Base-by-base conservation (phyloP, 2,113 vertebrate genomes). In the Rafetus swinhoei region DNA sequence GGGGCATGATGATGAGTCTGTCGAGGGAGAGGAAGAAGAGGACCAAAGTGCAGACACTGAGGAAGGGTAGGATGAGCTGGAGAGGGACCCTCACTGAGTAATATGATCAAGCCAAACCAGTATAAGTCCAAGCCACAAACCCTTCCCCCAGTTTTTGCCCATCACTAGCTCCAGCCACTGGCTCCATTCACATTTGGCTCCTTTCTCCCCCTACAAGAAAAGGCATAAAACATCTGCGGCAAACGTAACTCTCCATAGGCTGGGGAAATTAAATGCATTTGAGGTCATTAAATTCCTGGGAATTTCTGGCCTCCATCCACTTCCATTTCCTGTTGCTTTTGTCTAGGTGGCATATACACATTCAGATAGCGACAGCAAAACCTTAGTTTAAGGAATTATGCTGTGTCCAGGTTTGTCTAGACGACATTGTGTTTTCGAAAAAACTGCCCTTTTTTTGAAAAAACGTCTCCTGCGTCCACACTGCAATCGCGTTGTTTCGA, bases 1-100 rank as follows among this genome's bases (percentile, higher is more conserved):
- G 76, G 86, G 39, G 3, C 88, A 18, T 91, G 91, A 79, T 76
- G 84, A 25, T n/a, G 29, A 57, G 82, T 98, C 97, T 0, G 97
- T 97, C 22, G 98, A 96, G 6, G 84, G 77, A 3, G 5, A 96
- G 0, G 96, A 98, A 15, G 98, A 98, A 3, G 87, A 97, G 2
- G 12, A 77, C 39, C 39, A 50, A 50, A 50, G 74, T 45, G 74
- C 2, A 35, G 74, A 45, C 21, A 50, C 74, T 45, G 92, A 52
- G 79, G 82, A 52, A 81, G 11, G 32, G 79, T 95, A 83, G 88
- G 91, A 7, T 59, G 45, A 4, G 3, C 8, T 5, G n/a, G 35
- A 81, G 55, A 79, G 39, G 2, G 9, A 7, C 8, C 12, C 18
- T 84, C 6, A 39, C 13, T 81, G 84, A 87, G 57, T 50, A 45